phyloP scores from a whole-genome alignment of 1,140 invertebrate genomes.

The Bathynomus jamesi region DNA sequence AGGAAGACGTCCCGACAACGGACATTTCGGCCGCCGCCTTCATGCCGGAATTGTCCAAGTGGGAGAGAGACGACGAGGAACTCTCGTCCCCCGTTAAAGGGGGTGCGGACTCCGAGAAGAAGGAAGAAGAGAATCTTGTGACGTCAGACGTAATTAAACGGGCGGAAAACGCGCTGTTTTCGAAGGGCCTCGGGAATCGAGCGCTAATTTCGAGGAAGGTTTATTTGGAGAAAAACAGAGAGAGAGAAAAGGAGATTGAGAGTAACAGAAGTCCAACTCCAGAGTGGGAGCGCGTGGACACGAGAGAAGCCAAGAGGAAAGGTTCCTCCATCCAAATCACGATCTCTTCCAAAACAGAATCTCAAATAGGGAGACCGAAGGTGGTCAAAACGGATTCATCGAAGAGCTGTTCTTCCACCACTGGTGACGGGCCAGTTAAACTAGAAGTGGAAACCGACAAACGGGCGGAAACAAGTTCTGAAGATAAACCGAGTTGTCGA shows the following conservation, averaged over 20 bases:
- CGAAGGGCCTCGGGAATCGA: not conserved
- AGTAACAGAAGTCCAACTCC: slow-evolving; percentile 21
- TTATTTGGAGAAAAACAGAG: slow-evolving; percentile 18
- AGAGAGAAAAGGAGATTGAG: slow-evolving; percentile 10
- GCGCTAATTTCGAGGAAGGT: slow-evolving; percentile 15
- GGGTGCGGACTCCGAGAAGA: slow-evolving; percentile 24
- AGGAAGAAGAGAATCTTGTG: slow-evolving; percentile 54
- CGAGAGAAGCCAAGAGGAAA: slow-evolving; percentile 22
- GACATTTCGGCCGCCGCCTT: slow-evolving; percentile 50
- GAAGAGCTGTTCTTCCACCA: too few relatives aligned
- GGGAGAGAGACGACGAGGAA: slow-evolving; percentile 65
- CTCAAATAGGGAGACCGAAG: slow-evolving; percentile 23
- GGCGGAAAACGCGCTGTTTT: slow-evolving; percentile 25
- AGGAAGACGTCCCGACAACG: slow-evolving; percentile 26
- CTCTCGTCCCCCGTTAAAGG: slow-evolving; percentile 18
- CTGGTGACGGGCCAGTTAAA: too few relatives aligned
- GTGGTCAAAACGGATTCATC: too few relatives aligned
- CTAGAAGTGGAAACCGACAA: not conserved
- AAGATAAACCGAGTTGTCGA: not conserved
- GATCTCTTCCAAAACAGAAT: slow-evolving; percentile 29
- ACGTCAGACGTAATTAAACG: slow-evolving; percentile 63
- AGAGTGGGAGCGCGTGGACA: slow-evolving; percentile 23
- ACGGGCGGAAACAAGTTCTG: not conserved
- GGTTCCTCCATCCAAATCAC: slow-evolving; percentile 28
- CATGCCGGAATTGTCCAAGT: slow-evolving; percentile 71